Evolutionary conservation across 2,797 vertebrate genomes (phyloP).

Genomic region (Betta splendens): DNA sequence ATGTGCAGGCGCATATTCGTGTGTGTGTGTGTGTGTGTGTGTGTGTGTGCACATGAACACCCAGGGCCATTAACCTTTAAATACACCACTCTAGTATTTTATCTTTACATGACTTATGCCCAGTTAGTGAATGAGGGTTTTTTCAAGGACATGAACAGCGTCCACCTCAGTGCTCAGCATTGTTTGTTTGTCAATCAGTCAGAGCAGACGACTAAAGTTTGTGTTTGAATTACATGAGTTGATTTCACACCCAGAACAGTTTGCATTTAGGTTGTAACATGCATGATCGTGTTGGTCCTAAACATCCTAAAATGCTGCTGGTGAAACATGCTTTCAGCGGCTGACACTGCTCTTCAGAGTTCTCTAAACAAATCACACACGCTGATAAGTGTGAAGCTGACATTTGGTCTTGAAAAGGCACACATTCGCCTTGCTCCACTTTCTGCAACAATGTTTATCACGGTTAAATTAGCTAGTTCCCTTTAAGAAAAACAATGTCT

Average conservation of each 20-base stretch:
- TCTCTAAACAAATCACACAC: constrained; percentile 32
- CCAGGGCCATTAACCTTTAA: constrained; percentile 69
- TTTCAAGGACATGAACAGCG: constrained; percentile 5
- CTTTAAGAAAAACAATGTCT: constrained; percentile 24
- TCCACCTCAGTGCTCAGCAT: no score
- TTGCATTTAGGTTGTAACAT: not conserved
- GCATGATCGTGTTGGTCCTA: not conserved
- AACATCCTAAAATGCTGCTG: not conserved
- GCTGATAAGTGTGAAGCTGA: constrained; percentile 42
- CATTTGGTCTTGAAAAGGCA: constrained; percentile 40
- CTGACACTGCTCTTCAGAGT: constrained; percentile 14
- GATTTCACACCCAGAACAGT: no score
- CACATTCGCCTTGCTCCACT: constrained; percentile 30
- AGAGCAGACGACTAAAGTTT: no score
- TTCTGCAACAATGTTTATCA: constrained; percentile 27
- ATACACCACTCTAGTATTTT: constrained; percentile 52
- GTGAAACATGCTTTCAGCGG: constrained; percentile 18
- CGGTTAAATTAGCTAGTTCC: constrained; percentile 35
- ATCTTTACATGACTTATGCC: constrained; percentile 52
- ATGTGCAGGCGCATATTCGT: constrained; percentile 59
- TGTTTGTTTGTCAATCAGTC: no score
- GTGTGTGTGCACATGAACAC: constrained; percentile 29
- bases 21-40: no score
- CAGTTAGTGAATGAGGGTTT: constrained; percentile 38
- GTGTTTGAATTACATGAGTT: no score